Percentiles rank a stretch among this genome's conserved stretches.
phyloP scores from a whole-genome alignment of 2,888 invertebrate genomes.

The Drosophila testacea region DNA sequence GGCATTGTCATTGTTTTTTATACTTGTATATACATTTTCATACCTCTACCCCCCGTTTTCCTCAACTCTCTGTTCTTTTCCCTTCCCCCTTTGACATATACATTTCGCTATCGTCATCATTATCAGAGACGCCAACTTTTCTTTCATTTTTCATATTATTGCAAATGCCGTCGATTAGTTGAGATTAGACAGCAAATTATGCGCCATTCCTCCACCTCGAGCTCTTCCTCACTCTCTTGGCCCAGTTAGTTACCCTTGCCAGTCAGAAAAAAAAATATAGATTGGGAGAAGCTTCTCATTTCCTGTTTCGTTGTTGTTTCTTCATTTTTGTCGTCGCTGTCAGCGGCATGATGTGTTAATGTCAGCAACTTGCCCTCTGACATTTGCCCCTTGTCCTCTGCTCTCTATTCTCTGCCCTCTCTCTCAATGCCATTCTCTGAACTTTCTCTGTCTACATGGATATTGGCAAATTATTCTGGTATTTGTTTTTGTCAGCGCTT shows the following conservation, averaged over 20 bases:
- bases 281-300: constrained; percentile 52
- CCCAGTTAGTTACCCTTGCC: constrained; percentile 14
- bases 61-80: not conserved
- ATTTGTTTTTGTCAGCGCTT: constrained; percentile 73
- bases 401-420: not conserved
- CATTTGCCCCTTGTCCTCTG: constrained; percentile 8
- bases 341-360: constrained; percentile 79
- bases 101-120: constrained; percentile 72
- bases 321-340: constrained; percentile 58
- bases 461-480: constrained; percentile 75
- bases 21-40: constrained; percentile 40
- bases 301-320: constrained; percentile 44
- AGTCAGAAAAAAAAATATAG: not conserved
- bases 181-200: constrained; percentile 79
- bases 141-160: constrained; percentile 76
- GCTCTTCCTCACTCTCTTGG: not conserved
- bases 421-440: constrained; percentile 12
- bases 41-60: constrained; percentile 1
- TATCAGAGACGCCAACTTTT: constrained; percentile 70
- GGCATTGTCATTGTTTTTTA: constrained; percentile 73
- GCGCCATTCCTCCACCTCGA: constrained; percentile 33
- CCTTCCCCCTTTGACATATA: constrained; percentile 23
- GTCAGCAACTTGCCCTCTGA: constrained; percentile 53
- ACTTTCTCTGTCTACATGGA: constrained; percentile 37
- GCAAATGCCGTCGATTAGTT: constrained; percentile 80